Conservation (phyloP, 2,888 invertebrate species). For the Chymomyza procnemis region DNA sequence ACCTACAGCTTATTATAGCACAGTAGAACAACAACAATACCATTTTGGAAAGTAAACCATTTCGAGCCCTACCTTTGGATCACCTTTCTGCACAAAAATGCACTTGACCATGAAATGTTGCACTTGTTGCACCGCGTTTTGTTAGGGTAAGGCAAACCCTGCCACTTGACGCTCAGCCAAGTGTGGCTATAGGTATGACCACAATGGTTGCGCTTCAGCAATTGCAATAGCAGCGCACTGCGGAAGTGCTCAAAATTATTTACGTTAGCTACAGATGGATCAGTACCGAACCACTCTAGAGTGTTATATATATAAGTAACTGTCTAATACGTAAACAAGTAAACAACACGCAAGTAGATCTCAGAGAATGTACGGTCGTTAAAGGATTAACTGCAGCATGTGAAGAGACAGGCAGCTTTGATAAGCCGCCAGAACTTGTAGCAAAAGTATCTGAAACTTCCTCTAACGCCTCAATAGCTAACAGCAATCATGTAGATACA, state of each 20-base stretch:
- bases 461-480: constrained; percentile 12
- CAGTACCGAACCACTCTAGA: not conserved
- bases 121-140: not conserved
- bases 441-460: not conserved
- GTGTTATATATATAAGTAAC: not conserved
- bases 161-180: constrained; percentile 27
- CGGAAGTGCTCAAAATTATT: constrained; percentile 50
- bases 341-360: not conserved
- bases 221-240: constrained; percentile 1
- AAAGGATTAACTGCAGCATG: constrained; percentile 1
- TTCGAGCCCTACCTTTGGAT: not conserved
- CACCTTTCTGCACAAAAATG: not conserved
- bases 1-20: not conserved
- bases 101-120: constrained; percentile 8
- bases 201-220: constrained; percentile 34
- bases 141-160: not conserved
- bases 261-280: not conserved
- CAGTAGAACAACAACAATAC: too few relatives aligned
- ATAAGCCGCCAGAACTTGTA: constrained; percentile 3
- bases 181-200: constrained; percentile 25
- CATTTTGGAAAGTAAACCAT: not conserved
- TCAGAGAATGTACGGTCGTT: not conserved
- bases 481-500: constrained; percentile 44
- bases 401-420: not conserved
- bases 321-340: not conserved